Base-by-base conservation (phyloP, 2,888 invertebrate species). In the Penaeus monodon region DNA sequence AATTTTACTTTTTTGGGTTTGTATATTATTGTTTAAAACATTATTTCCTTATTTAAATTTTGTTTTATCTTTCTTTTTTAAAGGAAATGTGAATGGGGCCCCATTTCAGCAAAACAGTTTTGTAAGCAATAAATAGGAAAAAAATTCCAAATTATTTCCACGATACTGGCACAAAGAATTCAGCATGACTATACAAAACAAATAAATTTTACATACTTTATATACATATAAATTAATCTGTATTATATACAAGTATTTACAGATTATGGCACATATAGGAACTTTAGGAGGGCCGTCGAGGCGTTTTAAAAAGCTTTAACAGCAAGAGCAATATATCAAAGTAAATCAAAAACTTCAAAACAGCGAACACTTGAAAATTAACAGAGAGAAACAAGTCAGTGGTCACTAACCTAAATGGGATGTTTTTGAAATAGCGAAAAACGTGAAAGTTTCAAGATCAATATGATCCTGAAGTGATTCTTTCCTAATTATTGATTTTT, bases 261-360 rank as follows among this genome's bases (percentile, higher is more conserved):
- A 86, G 24, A 70, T 78, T 86, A 86, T 86, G 86, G 86, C 86
- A 86, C 86, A 86, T 57, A 83, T 86, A 86, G 86, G 86, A 86
- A 86, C 86, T 86, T 86, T 83, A 79, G 79, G 82, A 68, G 57
- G 74, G 74, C 49, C 82, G 24, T 63, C 74, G 57, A 38, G 82
- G 82, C 70, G 33, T 73, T 73, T 82, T 64, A 79, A 64, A 63
- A 64, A 64, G 49, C 49, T 49, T 10, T 49, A 64, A 79, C 24
- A 27, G 64, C 29, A 79, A 79, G 27, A 78, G 57, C 44, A 64
- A 63, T 74, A 82, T 70, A 74, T 74, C 20, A 22, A 57, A 49
- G 49, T 49, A 49, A 49, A 49, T 49, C 49, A 49, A 49, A 38
- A 49, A 49, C 49, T 49, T 49, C 49, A 49, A 49, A 49, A 49